These are phyloP conservation scores for Lepidostoma basale DNA, from an alignment of 1,140 invertebrate genomes.

Conservation along the genomic window DNA sequence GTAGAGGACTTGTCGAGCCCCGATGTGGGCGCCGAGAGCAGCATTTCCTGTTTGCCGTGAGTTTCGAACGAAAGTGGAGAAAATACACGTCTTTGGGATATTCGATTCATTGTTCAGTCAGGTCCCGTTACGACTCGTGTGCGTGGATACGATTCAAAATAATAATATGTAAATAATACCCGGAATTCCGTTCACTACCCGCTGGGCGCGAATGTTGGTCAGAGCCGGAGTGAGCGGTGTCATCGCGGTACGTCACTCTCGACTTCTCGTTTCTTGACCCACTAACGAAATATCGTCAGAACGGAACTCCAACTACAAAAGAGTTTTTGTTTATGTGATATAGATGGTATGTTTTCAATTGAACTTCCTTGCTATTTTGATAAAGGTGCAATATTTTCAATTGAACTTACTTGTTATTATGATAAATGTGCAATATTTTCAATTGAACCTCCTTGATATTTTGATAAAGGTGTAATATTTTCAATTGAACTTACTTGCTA, in stretches of 20 bases:
- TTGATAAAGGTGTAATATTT: too few relatives aligned
- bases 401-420: too few relatives aligned
- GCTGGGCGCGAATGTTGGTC: neutral
- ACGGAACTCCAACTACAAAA: too few relatives aligned
- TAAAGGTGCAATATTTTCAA: too few relatives aligned
- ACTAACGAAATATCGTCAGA: too few relatives aligned
- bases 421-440: too few relatives aligned
- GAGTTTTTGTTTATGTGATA: too few relatives aligned
- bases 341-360: too few relatives aligned
- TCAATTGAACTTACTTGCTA: too few relatives aligned
- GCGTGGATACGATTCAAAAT: neutral
- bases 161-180: neutral
- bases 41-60: constrained; percentile 2
- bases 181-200: constrained; percentile 2
- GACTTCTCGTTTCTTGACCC: neutral
- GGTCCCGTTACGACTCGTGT: neutral
- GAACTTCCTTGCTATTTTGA: too few relatives aligned
- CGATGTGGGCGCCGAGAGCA: too few relatives aligned
- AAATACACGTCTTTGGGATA: neutral
- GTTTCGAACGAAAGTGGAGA: constrained; percentile 10
- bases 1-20: neutral
- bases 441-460: too few relatives aligned
- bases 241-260: neutral
- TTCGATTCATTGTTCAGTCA: neutral
- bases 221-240: neutral